phyloP scores from a whole-genome alignment of 1,140 invertebrate species.

The Zophobas morio region DNA sequence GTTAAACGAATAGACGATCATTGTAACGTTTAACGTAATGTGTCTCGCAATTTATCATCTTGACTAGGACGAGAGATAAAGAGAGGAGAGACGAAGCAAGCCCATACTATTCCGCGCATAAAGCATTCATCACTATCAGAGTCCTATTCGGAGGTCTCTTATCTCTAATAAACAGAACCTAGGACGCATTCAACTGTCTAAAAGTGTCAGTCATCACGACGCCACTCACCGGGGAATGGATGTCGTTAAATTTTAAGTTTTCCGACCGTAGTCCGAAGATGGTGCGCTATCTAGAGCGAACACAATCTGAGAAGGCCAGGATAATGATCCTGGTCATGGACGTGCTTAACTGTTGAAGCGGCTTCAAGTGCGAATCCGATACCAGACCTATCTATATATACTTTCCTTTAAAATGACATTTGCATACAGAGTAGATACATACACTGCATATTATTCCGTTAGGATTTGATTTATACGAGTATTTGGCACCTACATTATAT shows the following conservation, averaged over 20 bases:
- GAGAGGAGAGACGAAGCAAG: background rate
- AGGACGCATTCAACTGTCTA: constrained; percentile 34
- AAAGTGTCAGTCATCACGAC: constrained; percentile 37
- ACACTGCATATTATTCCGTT: too few relatives aligned
- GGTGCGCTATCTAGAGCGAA: constrained; percentile 1
- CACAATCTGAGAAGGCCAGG: background rate
- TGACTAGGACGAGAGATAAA: background rate
- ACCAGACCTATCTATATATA: too few relatives aligned
- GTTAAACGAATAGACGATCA: background rate
- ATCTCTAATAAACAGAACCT: constrained; percentile 41
- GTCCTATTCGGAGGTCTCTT: constrained; percentile 36
- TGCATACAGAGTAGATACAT: too few relatives aligned
- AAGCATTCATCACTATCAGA: constrained; percentile 40
- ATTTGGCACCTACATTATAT: too few relatives aligned
- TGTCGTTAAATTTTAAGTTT: constrained; percentile 36
- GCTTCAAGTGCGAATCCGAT: too few relatives aligned
- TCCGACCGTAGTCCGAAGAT: background rate
- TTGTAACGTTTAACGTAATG: constrained; percentile 25
- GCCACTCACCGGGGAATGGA: constrained; percentile 23
- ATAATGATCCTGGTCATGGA: background rate
- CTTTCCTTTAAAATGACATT: too few relatives aligned
- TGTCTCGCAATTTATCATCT: constrained; percentile 37
- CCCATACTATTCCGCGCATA: background rate
- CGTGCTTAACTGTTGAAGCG: too few relatives aligned
- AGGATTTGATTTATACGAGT: too few relatives aligned